Base-by-base conservation (phyloP, 1,140 invertebrate species). In the Pemphigus obesinymphae region DNA sequence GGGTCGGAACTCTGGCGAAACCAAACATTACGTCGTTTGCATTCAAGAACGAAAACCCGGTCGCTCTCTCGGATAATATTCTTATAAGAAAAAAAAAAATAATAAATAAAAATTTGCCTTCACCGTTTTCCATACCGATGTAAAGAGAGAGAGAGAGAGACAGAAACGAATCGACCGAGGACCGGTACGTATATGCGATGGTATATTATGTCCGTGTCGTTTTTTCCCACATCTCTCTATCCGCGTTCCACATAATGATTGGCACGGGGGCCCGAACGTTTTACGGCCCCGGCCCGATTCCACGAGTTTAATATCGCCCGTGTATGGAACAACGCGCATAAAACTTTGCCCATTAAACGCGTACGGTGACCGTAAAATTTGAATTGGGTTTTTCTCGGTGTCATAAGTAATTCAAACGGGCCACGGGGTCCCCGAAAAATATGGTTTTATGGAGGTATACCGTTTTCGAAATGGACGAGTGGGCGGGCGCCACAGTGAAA, bases 321-420 rank as follows among this genome's bases (percentile, higher is more conserved):
- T n/a, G n/a, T n/a, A 13, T 34, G 15, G 20, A 40, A 43, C 31
- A 26, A 45, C 37, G 13, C 37, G 13, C 40, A 45, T 43, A 70
- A 26, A 70, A 70, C 68, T 70, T 70, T 70, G 17, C 23, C 11
- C 68, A 45, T 70, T 70, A 70, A 70, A 70, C 23, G 40, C 17
- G 61, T 1, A 45, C 20, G 10, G 23, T 10, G 63, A 23, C n/a
- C 7, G 40, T 70, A 70, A 70, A 70, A 70, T 45, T 29, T 7
- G 5, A 45, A 70, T 70, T n/a, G 23, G 29, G 68, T 45, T 70
- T 23, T 43, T 45, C 23, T 23, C 68, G 34, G 29, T 43, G 23
- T 70, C 37, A 70, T 70, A 43, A 70, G n/a, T 70, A 45, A 70
- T 70, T 70, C 68, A 70, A 26, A 70, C 40, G 23, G 63, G 63